A percentile compares a stretch with the other conserved stretches of the same genome.
phyloP scores from a whole-genome alignment of 2,888 invertebrate species.

The Monopis laevigella region DNA sequence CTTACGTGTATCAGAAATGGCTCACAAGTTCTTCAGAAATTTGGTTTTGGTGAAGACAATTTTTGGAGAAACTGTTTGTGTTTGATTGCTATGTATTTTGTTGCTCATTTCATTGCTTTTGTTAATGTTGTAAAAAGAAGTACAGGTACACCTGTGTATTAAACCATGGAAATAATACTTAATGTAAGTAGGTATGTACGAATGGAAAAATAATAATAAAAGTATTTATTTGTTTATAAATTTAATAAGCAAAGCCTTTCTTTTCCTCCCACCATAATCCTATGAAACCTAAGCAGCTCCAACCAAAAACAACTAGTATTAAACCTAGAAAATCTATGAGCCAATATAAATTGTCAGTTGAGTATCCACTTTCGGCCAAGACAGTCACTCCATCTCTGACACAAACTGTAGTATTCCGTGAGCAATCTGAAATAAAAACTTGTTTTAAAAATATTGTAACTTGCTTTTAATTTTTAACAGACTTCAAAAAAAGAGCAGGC shows the following conservation, averaged over 20 bases:
- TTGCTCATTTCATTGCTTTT: conserved; percentile 56
- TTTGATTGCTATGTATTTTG: conserved; percentile 47
- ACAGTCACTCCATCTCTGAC: conserved; percentile 40
- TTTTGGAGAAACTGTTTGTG: conserved; percentile 61
- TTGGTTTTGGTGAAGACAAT: conserved; percentile 58
- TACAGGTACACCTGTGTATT: conserved; percentile 65
- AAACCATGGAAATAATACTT: conserved; percentile 15
- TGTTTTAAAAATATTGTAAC: too few species aligned
- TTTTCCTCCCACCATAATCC: conserved; percentile 48
- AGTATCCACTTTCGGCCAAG: conserved; percentile 43
- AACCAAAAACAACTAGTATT: conserved; percentile 31
- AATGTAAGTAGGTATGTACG: neutral
- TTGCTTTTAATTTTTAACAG: too few species aligned
- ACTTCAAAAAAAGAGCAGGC: too few species aligned
- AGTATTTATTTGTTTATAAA: neutral
- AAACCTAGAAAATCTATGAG: conserved; percentile 41
- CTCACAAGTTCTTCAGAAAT: conserved; percentile 68
- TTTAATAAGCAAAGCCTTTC: conserved; percentile 50
- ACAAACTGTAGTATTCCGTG: conserved; percentile 37
- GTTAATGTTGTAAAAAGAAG: conserved; percentile 62
- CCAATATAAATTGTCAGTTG: conserved; percentile 24
- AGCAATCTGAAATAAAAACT: conserved; percentile 40
- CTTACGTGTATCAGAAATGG: conserved; percentile 74
- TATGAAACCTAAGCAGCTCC: conserved; percentile 41
- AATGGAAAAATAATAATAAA: conserved; percentile 2